Evolutionary conservation across 2,888 invertebrate species (phyloP), one percentile per base, ranked within the genome.

Genomic region (Drosophila meridionalis): DNA sequence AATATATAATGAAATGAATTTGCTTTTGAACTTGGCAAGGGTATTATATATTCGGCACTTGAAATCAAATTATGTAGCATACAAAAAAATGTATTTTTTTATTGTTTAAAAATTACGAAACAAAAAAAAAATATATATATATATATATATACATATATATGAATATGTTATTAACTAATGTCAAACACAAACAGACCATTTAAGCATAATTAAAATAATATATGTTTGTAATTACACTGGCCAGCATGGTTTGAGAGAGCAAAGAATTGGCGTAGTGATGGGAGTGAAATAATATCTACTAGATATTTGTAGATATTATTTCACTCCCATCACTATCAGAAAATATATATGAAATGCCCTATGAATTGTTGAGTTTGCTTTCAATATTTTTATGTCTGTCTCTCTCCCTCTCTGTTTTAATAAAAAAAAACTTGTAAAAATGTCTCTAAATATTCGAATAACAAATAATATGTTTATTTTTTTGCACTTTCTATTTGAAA

Each of bases 21-120:
- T 50, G 9, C 5, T 32, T 32, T 48, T 32, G 30, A 30, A 48
- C 30, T 48, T n/a, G 3, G 48, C n/a, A 30, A 30, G 48, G 30
- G 48, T 30, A 30, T 48, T 48, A 48, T 48, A 48, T 32, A 48
- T 48, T 48, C n/a, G 30, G 48, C 48, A 48, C 28, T 48, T 30
- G 7, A 30, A 30, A 12, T 14, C 4, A 30, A 9, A 9, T 32
- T 9, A 3, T 30, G 7, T 48, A 30, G 14, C 47, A 30, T 20
- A 43, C 9, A 9, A 26, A 40, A 14, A 40, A 6, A 14, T 40
- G 2, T 14, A 0, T n/a, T 26, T 26, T 26, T 26, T 45, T 12
- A 14, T 48, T 30, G 30, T 32, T 48, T 30, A n/a, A 48, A 48
- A 30, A 14, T 30, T 1, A 48, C 30, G 8, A 4, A 48, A 8